A percentile compares a stretch with the other conserved stretches of the same genome.
phyloP scores from a whole-genome alignment of 2,888 invertebrate species.

The Diabrotica balteata region DNA sequence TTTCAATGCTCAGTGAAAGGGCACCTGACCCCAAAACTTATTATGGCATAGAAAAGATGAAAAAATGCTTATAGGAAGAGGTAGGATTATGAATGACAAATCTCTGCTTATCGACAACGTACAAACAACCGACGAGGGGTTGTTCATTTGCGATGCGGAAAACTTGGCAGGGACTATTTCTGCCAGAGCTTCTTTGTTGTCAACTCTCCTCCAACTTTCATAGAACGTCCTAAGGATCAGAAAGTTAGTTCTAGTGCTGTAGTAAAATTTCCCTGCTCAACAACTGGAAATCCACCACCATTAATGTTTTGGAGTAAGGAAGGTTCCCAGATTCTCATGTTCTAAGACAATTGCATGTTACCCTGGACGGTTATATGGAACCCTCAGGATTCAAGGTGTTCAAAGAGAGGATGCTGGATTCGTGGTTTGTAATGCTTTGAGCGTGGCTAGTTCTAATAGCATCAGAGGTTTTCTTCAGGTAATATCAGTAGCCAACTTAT shows the following conservation, averaged over 20 bases:
- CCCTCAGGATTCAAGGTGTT: conserved; percentile 72
- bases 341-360: conserved; percentile 77
- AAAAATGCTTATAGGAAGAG: conserved; percentile 82
- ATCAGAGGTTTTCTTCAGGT: conserved; percentile 88
- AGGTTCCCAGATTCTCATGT: conserved; percentile 86
- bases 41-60: conserved; percentile 89
- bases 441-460: conserved; percentile 91
- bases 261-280: conserved; percentile 89
- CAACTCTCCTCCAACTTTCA: conserved; percentile 86
- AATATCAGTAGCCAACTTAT: conserved; percentile 76
- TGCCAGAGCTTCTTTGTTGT: conserved; percentile 87
- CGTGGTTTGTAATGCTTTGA: conserved; percentile 93
- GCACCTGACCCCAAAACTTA: conserved; percentile 87
- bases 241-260: conserved; percentile 85
- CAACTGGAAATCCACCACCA: conserved; percentile 89
- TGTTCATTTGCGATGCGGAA: conserved; percentile 89
- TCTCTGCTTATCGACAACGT: conserved; percentile 85
- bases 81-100: conserved; percentile 75
- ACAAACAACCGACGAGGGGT: conserved; percentile 82
- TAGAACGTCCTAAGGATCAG: conserved; percentile 84
- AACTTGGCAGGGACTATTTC: conserved; percentile 88
- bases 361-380: too few relatives aligned
- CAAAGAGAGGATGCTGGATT: conserved; percentile 74
- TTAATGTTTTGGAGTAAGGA: conserved; percentile 96
- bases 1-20: conserved; percentile 91